A percentile compares a stretch with the other conserved stretches of the same genome.
Evolutionary conservation across 2,797 vertebrate species (phyloP).

Genomic region (Sus cebifrons): DNA sequence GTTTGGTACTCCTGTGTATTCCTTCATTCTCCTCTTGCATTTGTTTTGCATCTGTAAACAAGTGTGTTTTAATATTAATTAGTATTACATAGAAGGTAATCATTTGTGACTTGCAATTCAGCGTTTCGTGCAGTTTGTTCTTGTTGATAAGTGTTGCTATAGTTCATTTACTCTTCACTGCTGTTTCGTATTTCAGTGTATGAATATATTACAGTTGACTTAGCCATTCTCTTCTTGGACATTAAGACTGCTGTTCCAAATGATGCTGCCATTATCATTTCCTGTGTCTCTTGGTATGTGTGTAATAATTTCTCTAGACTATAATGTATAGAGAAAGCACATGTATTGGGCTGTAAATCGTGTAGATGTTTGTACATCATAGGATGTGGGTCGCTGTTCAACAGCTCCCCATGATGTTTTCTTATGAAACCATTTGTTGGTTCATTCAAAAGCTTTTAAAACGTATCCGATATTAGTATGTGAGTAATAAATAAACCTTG

Average conservation of each 20-base stretch:
- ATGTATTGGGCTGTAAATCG: background rate
- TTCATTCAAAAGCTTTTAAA: slow-evolving; percentile 35
- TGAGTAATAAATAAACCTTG: slow-evolving; percentile 57
- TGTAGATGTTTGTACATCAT: slow-evolving; percentile 35
- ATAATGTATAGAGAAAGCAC: background rate
- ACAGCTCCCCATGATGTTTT: background rate
- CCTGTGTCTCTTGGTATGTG: slow-evolving; percentile 1
- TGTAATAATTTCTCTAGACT: slow-evolving; percentile 32
- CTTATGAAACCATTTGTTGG: slow-evolving; percentile 60
- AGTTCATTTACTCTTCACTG: background rate
- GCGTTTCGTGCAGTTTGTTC: slow-evolving; percentile 48
- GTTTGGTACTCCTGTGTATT: slow-evolving; percentile 40
- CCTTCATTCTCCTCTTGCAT: slow-evolving; percentile 56
- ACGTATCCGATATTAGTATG: background rate
- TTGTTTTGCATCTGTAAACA: slow-evolving; percentile 55
- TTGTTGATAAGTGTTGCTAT: slow-evolving; percentile 21
- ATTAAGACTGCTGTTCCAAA: slow-evolving; percentile 41
- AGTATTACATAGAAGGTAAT: slow-evolving; percentile 23
- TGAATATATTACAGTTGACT: background rate
- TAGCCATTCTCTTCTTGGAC: background rate
- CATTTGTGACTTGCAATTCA: slow-evolving; percentile 57
- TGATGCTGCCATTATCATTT: slow-evolving; percentile 40
- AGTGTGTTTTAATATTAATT: slow-evolving; percentile 59
- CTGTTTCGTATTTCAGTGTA: slow-evolving; percentile 28
- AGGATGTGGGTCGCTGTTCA: slow-evolving; percentile 20